A percentile compares a stretch with the other conserved stretches of the same genome.
These are phyloP conservation scores for Drosophila paranaensis DNA, from an alignment of 2,888 invertebrate genomes.

Conservation along the genomic window DNA sequence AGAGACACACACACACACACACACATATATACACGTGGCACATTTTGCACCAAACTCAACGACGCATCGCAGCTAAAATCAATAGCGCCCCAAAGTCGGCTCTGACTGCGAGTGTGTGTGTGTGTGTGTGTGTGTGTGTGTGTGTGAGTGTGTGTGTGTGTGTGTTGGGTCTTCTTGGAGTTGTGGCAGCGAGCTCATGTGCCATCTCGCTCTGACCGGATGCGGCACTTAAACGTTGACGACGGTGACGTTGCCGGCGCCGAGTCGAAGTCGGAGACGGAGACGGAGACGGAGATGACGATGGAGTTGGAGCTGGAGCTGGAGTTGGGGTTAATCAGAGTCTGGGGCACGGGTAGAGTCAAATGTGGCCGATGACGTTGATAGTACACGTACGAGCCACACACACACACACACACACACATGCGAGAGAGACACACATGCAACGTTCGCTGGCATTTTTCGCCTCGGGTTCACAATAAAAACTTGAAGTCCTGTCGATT, in stretches of 20 bases:
- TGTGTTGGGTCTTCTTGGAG: neutral
- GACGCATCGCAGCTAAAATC: slow-evolving; percentile 57
- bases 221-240: slow-evolving; percentile 75
- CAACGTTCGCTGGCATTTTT: slow-evolving; percentile 38
- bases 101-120: slow-evolving; percentile 7
- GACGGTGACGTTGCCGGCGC: slow-evolving; percentile 49
- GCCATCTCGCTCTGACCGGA: slow-evolving; percentile 63
- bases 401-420: slow-evolving; percentile 7
- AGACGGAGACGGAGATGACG: slow-evolving; percentile 7
- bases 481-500: slow-evolving; percentile 77
- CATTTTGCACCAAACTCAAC: slow-evolving; percentile 37
- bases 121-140: neutral
- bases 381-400: slow-evolving; percentile 64
- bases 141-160: neutral
- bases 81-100: slow-evolving; percentile 69
- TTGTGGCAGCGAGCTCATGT: slow-evolving; percentile 19
- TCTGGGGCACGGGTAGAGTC: slow-evolving; percentile 19
- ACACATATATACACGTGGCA: neutral
- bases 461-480: slow-evolving; percentile 71
- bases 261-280: slow-evolving; percentile 25
- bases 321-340: slow-evolving; percentile 19
- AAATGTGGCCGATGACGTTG: slow-evolving; percentile 72
- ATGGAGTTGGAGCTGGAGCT: slow-evolving; percentile 13
- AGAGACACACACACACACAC: slow-evolving; percentile 17
- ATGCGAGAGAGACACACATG: slow-evolving; percentile 21